A percentile compares a stretch with the other conserved stretches of the same genome.
Conservation (phyloP, 2,113 vertebrate species). For the Corythaixoides concolor region DNA sequence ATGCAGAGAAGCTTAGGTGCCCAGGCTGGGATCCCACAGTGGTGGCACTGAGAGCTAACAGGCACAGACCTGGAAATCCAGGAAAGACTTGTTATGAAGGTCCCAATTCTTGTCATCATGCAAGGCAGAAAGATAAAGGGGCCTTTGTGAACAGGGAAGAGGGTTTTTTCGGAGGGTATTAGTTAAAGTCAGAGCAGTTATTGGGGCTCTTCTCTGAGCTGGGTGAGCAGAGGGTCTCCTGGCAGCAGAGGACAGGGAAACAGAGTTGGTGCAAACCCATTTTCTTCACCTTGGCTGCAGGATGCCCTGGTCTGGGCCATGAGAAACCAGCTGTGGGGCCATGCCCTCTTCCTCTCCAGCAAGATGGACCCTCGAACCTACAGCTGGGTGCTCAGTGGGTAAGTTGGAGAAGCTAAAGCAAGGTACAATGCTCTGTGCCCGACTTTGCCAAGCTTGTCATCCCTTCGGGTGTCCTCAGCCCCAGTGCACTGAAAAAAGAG, state of each 20-base stretch:
- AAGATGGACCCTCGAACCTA: conserved; percentile 92
- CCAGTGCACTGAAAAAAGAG: not conserved
- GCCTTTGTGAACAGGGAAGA: not conserved
- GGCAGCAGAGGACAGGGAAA: not conserved
- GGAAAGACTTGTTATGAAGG: not conserved
- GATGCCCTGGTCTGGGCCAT: conserved; percentile 91
- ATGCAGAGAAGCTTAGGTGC: not conserved
- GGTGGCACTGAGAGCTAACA: not conserved
- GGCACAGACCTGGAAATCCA: not conserved
- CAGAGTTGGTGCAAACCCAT: not conserved
- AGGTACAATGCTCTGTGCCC: not conserved
- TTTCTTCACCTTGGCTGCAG: conserved; percentile 58
- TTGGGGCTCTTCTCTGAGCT: not conserved
- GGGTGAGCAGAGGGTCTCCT: not conserved
- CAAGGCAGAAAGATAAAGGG: not conserved
- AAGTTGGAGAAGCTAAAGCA: conserved; percentile 46
- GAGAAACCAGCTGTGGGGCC: conserved; percentile 89
- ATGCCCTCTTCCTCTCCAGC: conserved; percentile 91
- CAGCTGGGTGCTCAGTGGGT: conserved; percentile 86
- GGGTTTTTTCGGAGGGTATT: not conserved
- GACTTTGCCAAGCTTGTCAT: not conserved
- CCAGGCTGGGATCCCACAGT: not conserved
- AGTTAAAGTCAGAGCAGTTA: not conserved
- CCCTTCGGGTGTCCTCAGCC: not conserved
- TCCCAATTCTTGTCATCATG: not conserved